These are phyloP conservation scores for Lonchura striata DNA, from an alignment of 2,113 vertebrate species.

Conservation along the genomic window DNA sequence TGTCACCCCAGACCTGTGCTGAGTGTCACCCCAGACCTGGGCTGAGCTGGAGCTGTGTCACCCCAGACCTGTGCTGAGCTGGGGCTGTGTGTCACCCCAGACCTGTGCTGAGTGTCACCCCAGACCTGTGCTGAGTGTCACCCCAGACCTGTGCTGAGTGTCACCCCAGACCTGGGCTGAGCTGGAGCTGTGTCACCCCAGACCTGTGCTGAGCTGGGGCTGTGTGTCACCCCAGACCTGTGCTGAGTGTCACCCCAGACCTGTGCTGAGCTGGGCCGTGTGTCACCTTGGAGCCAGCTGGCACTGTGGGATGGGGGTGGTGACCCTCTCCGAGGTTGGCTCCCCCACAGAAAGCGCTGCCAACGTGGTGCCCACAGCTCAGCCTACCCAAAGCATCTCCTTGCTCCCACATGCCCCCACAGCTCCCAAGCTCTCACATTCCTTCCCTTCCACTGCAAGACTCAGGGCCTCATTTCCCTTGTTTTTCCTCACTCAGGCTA, in stretches of 20 bases:
- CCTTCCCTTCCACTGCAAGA: background rate
- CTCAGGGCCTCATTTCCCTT: background rate
- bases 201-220: no score
- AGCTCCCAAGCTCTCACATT: background rate
- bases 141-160: no score
- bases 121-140: no score
- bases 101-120: background rate
- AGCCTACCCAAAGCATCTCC: background rate
- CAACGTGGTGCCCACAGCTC: rapidly evolving
- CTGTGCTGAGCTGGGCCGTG: no score
- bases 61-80: no score
- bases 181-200: no score
- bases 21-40: background rate
- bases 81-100: background rate
- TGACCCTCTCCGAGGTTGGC: background rate
- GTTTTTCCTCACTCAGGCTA: background rate
- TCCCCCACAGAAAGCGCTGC: rapidly evolving
- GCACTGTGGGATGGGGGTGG: rapidly evolving
- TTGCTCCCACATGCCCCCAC: background rate
- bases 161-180: background rate
- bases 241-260: no score
- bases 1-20: background rate
- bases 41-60: no score
- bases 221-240: no score
- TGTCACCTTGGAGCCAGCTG: rapidly evolving